Base-by-base conservation (phyloP, 2,888 invertebrate genomes). In the Doris montereyensis region DNA sequence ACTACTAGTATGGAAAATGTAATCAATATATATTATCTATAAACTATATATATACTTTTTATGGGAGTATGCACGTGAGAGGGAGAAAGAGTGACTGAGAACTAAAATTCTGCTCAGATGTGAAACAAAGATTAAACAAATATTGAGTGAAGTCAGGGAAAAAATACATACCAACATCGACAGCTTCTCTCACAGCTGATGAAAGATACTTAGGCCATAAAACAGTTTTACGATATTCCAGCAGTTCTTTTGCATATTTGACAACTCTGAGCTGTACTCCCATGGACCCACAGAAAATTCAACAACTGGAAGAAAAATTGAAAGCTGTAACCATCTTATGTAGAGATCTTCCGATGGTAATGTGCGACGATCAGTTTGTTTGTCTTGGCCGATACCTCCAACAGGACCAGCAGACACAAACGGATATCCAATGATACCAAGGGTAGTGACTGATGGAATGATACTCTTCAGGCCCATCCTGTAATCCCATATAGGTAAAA, bases 401-500 rank as follows among this genome's bases (percentile, higher is more conserved):
- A 98, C 96, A 2, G 97, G 95, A 0, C 98, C 97, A 0, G 97
- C 97, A 93, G 98, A 94, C 65, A 97, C 94, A 87, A 97, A 97
- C 0, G 95, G 94, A 90, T 96, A 98, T 0, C 98, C 98, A 84
- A 97, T 95, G 28, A 97, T 94, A 28, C 90, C 89, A 30, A 90
- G 84, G 0, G 87, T 87, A 62, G 91, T 91, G 79, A 97, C 95
- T 0, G 97, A 96, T 0, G 97, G 97, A 85, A 98, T 95, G 0
- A 98, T 94, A 8, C 94, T 94, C 81, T 94, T 91, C 0, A 96
- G 92, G 0, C 96, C 96, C 89, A 95, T 95, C 87, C 94, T 93
- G 81, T 93, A 92, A 74, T 94, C 94, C 98, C 98, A 98, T 0
- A 95, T 94, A 0, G 97, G 96, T 81, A 96, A 95, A 76, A 96